Evolutionary conservation across 2,888 invertebrate genomes (phyloP).

Genomic region (Hemistola chrysoprasaria): DNA sequence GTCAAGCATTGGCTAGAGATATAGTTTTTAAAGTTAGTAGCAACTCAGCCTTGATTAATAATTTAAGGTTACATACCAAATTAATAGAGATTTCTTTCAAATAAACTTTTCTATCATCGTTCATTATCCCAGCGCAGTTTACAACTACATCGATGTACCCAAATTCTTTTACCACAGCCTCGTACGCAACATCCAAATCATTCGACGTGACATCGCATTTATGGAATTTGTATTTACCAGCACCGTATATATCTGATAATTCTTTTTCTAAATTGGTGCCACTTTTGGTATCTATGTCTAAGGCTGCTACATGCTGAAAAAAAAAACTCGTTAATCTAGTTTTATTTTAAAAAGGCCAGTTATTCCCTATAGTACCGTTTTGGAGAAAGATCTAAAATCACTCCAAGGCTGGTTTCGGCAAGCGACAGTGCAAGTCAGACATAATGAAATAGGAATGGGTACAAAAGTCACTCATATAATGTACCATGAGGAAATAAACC

Average conservation of each 20-base stretch:
- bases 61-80: slow-evolving; percentile 46
- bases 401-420: too few relatives aligned
- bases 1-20: too few relatives aligned
- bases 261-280: slow-evolving; percentile 44
- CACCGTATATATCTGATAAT: slow-evolving; percentile 39
- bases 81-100: slow-evolving; percentile 61
- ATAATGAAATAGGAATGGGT: too few relatives aligned
- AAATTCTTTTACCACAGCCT: slow-evolving; percentile 41
- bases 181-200: slow-evolving; percentile 43
- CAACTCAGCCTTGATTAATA: too few relatives aligned
- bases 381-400: too few relatives aligned
- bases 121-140: slow-evolving; percentile 65
- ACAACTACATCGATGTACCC: slow-evolving; percentile 61
- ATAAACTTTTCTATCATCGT: slow-evolving; percentile 52
- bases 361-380: too few relatives aligned
- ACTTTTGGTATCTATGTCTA: slow-evolving; percentile 42
- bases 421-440: too few relatives aligned
- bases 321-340: not conserved
- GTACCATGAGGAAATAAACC: too few relatives aligned
- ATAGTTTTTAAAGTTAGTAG: too few relatives aligned
- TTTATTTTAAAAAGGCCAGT: too few relatives aligned
- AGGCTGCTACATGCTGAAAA: slow-evolving; percentile 53
- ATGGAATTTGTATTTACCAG: slow-evolving; percentile 42
- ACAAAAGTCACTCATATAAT: too few relatives aligned
- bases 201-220: slow-evolving; percentile 54